Conservation (phyloP, 2,888 invertebrate genomes). For the Cheilosia pagana region DNA sequence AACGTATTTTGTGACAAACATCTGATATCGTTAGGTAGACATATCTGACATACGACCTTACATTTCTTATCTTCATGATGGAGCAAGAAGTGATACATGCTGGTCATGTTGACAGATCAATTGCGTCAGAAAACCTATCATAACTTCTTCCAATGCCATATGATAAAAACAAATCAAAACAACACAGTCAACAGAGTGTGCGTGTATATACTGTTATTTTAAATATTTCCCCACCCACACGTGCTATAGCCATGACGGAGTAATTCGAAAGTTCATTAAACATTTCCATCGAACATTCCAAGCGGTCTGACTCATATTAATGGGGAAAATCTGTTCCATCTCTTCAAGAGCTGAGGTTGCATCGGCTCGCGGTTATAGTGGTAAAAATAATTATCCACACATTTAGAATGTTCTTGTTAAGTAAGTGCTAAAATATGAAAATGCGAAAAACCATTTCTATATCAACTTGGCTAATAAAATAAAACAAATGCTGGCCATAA, state of each 20-base stretch:
- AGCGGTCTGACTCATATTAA: slow-evolving; percentile 15
- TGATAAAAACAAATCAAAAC: slow-evolving; percentile 1
- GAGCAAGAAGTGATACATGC: neutral
- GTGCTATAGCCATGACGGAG: slow-evolving; percentile 13
- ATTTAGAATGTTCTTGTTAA: slow-evolving; percentile 13
- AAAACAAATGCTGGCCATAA: slow-evolving; percentile 23
- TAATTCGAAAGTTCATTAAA: slow-evolving; percentile 25
- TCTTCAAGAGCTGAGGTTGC: slow-evolving; percentile 19
- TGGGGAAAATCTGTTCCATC: neutral
- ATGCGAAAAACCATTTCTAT: slow-evolving; percentile 30
- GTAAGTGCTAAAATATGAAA: slow-evolving; percentile 44
- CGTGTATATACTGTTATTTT: slow-evolving; percentile 2
- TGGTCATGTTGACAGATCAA: slow-evolving; percentile 22
- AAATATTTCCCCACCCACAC: slow-evolving; percentile 24
- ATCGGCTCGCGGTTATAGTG: slow-evolving; percentile 1
- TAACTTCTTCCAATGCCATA: slow-evolving; percentile 3
- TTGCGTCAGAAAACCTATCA: slow-evolving; percentile 30
- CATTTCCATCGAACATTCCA: slow-evolving; percentile 18
- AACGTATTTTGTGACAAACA: slow-evolving; percentile 2
- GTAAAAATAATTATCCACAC: slow-evolving; percentile 24
- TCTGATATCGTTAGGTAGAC: slow-evolving; percentile 23
- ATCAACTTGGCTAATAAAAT: slow-evolving; percentile 24
- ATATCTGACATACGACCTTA: slow-evolving; percentile 9
- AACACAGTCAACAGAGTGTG: neutral
- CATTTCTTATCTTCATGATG: neutral